Conservation (phyloP, 1,140 invertebrate species). For the Leptopilina clavipes region DNA sequence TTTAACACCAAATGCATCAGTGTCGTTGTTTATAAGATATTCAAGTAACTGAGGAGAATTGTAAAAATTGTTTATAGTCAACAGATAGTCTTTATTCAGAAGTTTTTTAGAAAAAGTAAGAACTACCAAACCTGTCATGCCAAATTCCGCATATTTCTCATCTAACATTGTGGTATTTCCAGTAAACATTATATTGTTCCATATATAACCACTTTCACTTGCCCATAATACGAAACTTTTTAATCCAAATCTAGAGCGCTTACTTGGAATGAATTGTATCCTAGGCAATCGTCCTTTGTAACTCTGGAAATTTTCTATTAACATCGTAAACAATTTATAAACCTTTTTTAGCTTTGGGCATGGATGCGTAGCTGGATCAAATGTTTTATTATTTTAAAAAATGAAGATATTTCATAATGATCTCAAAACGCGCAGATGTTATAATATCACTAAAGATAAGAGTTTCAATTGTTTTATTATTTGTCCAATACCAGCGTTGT, state of each 20-base stretch:
- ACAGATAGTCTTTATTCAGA: background rate
- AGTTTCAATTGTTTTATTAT: background rate
- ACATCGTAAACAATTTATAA: background rate
- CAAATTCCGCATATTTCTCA: background rate
- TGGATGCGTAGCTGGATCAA: background rate
- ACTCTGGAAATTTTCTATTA: background rate
- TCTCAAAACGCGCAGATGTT: background rate
- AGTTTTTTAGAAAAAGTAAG: background rate
- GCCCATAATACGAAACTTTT: background rate
- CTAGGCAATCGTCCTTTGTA: background rate
- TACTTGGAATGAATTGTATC: slow-evolving; percentile 2
- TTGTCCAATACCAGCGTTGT: background rate
- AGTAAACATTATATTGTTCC: background rate
- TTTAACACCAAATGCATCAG: background rate
- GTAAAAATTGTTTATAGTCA: background rate
- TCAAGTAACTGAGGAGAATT: background rate
- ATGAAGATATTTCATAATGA: slow-evolving; percentile 5
- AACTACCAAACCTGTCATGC: background rate
- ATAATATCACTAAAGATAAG: background rate
- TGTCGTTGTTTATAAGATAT: background rate
- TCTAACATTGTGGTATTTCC: background rate
- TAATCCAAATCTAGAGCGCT: background rate
- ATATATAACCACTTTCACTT: background rate
- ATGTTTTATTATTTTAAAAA: background rate
- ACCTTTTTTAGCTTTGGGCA: background rate